Evolutionary conservation across 1,140 invertebrate genomes (phyloP), one percentile per base, ranked within the genome.

Genomic region (Drosophila funebris): DNA sequence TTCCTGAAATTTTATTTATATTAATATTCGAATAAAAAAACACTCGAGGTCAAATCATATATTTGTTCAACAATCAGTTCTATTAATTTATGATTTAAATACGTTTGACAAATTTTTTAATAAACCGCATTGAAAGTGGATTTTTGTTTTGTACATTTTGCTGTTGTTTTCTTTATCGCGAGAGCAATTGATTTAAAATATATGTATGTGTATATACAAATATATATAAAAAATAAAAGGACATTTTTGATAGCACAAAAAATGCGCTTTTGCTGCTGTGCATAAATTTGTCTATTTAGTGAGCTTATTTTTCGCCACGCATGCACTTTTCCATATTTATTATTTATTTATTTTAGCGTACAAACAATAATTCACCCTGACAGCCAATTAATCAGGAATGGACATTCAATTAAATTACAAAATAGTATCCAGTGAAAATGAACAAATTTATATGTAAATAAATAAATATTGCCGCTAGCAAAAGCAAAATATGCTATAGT

Each of bases 331-430:
- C 73, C 71, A 75, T 78, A 85, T 85, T 85, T 88, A 83, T 83
- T 88, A 83, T 78, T 83, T 88, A 78, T 87, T 87, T 84, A 74
- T 76, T 76, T 78, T 89, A 62, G 68, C 56, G 64, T 58, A 70
- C 61, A 73, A 62, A 73, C 73, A 74, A 90, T 90, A 90, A 85
- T 84, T 90, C 81, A 90, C 43, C 57, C 70, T 75, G 87, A 76
- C 78, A 82, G 78, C 87, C 81, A 90, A 90, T 90, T 90, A 90
- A 90, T 90, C 87, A 90, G 78, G 76, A 88, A 79, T 82, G 81
- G 81, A 90, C 81, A 79, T 90, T 90, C 87, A 90, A 90, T 90
- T 90, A 90, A 85, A 89, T 73, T 71, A 76, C 78, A 88, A 88
- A 80, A 87, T 88, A 73, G 71, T 72, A 62, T 57, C 53, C 20